Conservation (phyloP, 2,113 vertebrate species). For the Petromus typicus region DNA sequence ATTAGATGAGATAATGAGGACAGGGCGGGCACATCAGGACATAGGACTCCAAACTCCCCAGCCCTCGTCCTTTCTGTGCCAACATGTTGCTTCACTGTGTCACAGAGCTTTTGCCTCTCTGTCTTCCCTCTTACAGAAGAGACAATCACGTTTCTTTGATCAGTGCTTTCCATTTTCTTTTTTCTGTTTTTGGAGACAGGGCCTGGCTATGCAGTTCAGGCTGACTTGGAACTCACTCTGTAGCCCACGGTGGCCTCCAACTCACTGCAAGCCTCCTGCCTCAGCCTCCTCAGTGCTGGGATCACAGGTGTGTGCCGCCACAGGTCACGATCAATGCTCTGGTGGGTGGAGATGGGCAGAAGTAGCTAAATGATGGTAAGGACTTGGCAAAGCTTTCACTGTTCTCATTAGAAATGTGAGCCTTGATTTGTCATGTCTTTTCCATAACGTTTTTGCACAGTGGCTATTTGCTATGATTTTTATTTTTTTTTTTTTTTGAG, state of each 20-base stretch:
- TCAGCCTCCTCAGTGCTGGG: no score
- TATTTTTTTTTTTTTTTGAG: not conserved
- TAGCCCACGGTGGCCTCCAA: no score
- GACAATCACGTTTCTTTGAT: not conserved
- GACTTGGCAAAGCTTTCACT: not conserved
- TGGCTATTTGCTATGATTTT: slow-evolving; percentile 11
- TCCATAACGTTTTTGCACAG: not conserved
- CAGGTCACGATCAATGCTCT: not conserved
- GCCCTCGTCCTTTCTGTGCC: not conserved
- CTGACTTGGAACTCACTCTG: no score
- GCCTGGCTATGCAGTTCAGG: no score
- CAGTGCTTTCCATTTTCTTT: not conserved
- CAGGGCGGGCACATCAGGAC: not conserved
- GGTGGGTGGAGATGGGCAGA: not conserved
- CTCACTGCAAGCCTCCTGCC: no score
- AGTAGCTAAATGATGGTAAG: not conserved
- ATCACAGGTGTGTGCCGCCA: no score
- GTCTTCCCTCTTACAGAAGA: not conserved
- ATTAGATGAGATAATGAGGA: not conserved
- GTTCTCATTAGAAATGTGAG: not conserved
- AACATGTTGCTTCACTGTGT: not conserved
- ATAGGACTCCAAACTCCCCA: not conserved
- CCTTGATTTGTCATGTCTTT: not conserved
- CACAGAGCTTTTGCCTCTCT: not conserved
- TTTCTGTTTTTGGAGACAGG: no score